Base-by-base conservation (phyloP, 2,888 invertebrate genomes). In the Ectemnius cavifrons region DNA sequence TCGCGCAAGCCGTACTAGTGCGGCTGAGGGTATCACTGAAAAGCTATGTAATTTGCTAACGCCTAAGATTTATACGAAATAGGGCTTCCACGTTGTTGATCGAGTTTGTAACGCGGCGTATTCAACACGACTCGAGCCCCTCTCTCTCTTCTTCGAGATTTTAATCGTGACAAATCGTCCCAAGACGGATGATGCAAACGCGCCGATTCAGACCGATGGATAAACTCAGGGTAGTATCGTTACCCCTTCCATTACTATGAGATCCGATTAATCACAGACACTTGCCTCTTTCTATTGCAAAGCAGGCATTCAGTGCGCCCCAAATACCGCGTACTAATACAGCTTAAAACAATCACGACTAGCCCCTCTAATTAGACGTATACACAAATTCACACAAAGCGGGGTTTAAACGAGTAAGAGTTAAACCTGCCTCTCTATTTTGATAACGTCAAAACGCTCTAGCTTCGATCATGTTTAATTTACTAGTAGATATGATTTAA, bases 71-170 rank as follows among this genome's bases (percentile, higher is more conserved):
- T 18, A 70, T 27, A 16, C 57, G 66, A 20, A 67, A 60, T 74
- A 78, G 63, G 71, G 73, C 74, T 73, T 79, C 77, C 47, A 72
- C 72, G 37, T 68, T 72, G 77, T 71, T 74, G 79, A 77, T 81
- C 58, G 73, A 65, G 67, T 73, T 73, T 75, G 47, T 68, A 67
- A 37, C 37, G 72, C 57, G 67, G 71, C 45, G 62, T 60, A 64
- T 75, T 71, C 74, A 63, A 73, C 71, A 77, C 67, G n/a, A 57
- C 63, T 67, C 65, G 58, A 73, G 75, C 71, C 11, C 4, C 37
- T 37, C 37, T 6, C 37, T 6, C 37, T 37, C 75, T 73, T 58
- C 73, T 67, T 68, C 66, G 63, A 66, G 73, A 79, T 79, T 72
- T 73, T 79, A 64, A 72, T 68, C 71, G 66, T 66, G 79, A 67